Evolutionary conservation across 2,888 invertebrate genomes (phyloP).

Genomic region (Lepidocyrtinus sp.): DNA sequence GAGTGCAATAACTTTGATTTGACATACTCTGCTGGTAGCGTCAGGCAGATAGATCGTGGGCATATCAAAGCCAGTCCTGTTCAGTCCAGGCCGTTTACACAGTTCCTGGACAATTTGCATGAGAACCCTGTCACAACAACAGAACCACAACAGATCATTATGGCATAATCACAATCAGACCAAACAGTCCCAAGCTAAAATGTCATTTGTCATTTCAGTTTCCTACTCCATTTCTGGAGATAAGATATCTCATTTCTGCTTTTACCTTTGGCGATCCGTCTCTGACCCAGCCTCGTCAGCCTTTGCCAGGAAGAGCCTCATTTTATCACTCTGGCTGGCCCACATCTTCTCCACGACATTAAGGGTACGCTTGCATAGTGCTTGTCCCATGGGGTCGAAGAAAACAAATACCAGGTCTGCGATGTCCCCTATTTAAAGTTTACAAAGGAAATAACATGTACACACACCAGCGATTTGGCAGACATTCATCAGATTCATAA

Average conservation of each 20-base stretch:
- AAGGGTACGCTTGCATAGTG: slow-evolving; percentile 76
- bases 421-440: slow-evolving; percentile 71
- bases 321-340: slow-evolving; percentile 75
- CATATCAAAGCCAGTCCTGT: slow-evolving; percentile 76
- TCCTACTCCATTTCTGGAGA: background rate
- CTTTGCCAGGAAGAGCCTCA: slow-evolving; percentile 76
- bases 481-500: too few relatives aligned
- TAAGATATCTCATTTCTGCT: background rate
- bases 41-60: slow-evolving; percentile 76
- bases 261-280: slow-evolving; percentile 76
- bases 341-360: slow-evolving; percentile 76
- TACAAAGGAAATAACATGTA: too few relatives aligned
- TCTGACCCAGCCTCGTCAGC: slow-evolving; percentile 77
- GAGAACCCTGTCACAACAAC: slow-evolving; percentile 73
- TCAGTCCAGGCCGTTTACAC: slow-evolving; percentile 76
- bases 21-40: slow-evolving; percentile 72
- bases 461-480: too few relatives aligned
- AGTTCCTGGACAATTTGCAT: slow-evolving; percentile 78
- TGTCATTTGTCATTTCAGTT: background rate
- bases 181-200: too few relatives aligned
- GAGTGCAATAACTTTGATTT: background rate
- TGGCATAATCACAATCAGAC: slow-evolving; percentile 9
- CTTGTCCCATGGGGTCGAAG: slow-evolving; percentile 78
- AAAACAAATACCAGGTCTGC: slow-evolving; percentile 77
- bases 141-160: too few relatives aligned